Evolutionary conservation across 2,797 vertebrate genomes (phyloP).

Genomic region (Parauchenoglanis punctatus): DNA sequence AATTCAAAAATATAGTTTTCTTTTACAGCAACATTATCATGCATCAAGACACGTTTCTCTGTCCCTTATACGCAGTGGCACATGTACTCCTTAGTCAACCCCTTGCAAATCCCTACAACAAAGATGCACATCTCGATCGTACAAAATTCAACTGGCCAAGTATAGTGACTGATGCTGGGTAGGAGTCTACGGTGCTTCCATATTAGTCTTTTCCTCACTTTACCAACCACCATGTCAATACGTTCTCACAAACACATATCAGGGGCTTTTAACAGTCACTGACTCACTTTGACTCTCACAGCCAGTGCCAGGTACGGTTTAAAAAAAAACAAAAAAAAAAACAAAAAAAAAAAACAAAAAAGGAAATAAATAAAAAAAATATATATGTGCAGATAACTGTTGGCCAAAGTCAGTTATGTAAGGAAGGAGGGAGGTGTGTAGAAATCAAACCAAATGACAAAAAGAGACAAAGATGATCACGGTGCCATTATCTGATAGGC

Average conservation of each 20-base stretch:
- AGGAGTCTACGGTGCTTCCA: conserved; percentile 61
- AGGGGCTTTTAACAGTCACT: conserved; percentile 74
- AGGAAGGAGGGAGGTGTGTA: conserved; percentile 65
- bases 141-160: conserved; percentile 78
- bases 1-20: conserved; percentile 65
- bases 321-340: neutral
- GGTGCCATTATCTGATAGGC: conserved; percentile 69
- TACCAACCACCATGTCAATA: conserved; percentile 65
- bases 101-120: conserved; percentile 59
- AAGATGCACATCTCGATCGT: conserved; percentile 62
- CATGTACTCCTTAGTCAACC: conserved; percentile 64
- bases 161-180: conserved; percentile 68
- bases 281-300: conserved; percentile 65
- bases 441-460: conserved; percentile 63
- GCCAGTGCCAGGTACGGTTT: conserved; percentile 36
- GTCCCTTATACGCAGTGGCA: conserved; percentile 71
- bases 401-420: conserved; percentile 70
- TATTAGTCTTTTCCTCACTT: conserved; percentile 70
- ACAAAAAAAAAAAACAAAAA: neutral
- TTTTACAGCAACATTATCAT: conserved; percentile 68
- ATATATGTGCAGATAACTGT: conserved; percentile 71
- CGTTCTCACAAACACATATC: conserved; percentile 59
- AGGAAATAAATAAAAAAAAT: conserved; percentile 32
- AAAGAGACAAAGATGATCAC: conserved; percentile 48
- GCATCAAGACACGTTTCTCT: conserved; percentile 67